Conservation (phyloP, 2,113 vertebrate genomes). For the Indri indri region DNA sequence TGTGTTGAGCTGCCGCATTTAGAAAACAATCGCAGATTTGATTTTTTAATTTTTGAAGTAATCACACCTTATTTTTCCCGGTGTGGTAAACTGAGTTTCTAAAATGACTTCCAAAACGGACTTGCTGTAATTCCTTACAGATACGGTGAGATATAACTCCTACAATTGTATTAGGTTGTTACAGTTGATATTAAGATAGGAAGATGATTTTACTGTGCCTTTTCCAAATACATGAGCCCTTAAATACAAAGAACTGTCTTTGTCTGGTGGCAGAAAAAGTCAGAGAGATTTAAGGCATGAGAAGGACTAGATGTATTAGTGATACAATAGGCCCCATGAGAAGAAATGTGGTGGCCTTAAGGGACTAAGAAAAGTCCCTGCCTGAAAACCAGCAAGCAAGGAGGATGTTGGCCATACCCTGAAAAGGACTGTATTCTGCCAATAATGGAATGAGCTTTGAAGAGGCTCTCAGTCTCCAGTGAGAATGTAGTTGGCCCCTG, state of each 20-base stretch:
- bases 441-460: background rate
- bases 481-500: background rate
- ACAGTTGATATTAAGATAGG: background rate
- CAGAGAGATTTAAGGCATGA: background rate
- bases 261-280: background rate
- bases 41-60: background rate
- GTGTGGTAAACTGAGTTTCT: background rate
- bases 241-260: background rate
- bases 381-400: background rate
- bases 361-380: background rate
- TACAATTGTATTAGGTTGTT: background rate
- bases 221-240: background rate
- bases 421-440: background rate
- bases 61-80: background rate
- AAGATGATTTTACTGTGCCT: background rate
- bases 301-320: background rate
- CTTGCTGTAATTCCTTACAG: background rate
- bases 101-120: background rate
- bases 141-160: background rate
- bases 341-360: background rate
- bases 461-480: background rate
- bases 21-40: background rate
- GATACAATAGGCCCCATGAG: fast-evolving
- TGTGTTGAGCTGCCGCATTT: background rate
- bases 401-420: fast-evolving